Conservation (phyloP, 2,113 vertebrate genomes). For the Forbesichthys papilliferus region DNA sequence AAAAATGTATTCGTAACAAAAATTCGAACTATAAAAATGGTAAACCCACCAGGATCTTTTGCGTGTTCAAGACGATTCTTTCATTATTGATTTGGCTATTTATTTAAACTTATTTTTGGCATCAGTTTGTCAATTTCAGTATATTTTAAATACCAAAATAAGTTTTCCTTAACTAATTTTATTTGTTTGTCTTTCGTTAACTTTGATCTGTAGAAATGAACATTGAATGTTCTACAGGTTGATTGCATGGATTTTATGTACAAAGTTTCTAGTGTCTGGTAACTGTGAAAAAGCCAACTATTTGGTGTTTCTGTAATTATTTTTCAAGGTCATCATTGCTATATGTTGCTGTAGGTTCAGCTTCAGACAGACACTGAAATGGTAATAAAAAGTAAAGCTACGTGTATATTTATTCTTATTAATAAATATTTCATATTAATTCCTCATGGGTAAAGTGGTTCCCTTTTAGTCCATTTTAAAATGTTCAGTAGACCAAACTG, state of each 20-base stretch:
- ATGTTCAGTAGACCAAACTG: too few species aligned
- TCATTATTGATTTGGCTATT: background rate
- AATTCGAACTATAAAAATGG: background rate
- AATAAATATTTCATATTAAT: too few species aligned
- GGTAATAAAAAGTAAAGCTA: constrained; percentile 35
- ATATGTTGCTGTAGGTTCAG: constrained; percentile 49
- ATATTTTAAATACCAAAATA: constrained; percentile 16
- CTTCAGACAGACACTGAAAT: constrained; percentile 40
- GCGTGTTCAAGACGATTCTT: constrained; percentile 13
- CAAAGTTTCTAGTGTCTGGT: constrained; percentile 39
- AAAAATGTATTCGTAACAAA: background rate
- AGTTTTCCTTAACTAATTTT: constrained; percentile 13
- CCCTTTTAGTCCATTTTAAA: too few species aligned
- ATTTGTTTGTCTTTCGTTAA: constrained; percentile 7
- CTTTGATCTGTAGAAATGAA: constrained; percentile 5
- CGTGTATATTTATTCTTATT: background rate
- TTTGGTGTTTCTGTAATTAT: constrained; percentile 41
- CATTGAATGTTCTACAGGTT: constrained; percentile 24
- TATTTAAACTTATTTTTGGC: constrained; percentile 3
- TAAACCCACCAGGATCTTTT: background rate
- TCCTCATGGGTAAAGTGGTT: too few species aligned
- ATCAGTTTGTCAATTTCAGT: background rate
- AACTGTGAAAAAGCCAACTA: constrained; percentile 46
- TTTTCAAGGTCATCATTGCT: constrained; percentile 50
- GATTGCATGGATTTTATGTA: constrained; percentile 50